Base-by-base conservation (phyloP, 2,113 vertebrate species). In the Tonatia bakeri region DNA sequence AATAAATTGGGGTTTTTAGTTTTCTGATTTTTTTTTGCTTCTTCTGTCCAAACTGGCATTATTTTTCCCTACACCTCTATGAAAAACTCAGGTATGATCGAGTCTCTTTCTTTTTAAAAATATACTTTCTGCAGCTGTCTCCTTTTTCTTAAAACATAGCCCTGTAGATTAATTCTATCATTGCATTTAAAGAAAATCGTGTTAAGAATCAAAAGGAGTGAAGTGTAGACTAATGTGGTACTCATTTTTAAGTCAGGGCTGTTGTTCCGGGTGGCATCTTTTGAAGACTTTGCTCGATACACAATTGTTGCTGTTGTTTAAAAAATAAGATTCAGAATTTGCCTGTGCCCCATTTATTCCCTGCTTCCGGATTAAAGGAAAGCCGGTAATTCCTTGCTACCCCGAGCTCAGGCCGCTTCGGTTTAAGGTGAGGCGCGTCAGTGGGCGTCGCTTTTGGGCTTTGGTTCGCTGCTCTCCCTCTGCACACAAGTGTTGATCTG, bases 331-430 rank as follows among this genome's bases (percentile, higher is more conserved):
- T 83, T 72, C 50, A 54, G 72, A 94, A 80, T 75, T 94, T 75
- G 22, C 70, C 70, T 69, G 76, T 12, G 36, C 36, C 45, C 56
- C 54, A 12, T 88, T 91, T 91, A 67, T 92, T 94, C 87, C 69
- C 28, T 65, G 95, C 87, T 97, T 97, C 94, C 64, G 73, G 84
- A 86, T 95, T 91, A 91, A n/a, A 92, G 79, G 52, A 82, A 82
- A 94, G 54, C 50, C 54, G 33, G 26, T 76, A 67, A 94, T 93
- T 83, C 75, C 90, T 72, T 20, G 54, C 72, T 56, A 7, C 56
- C 38, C 86, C 26, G 81, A 52, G 52, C 79, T 59, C 36, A 20
- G 45, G 61, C 33, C 4, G 28, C 54, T 11, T 64, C 13, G 33
- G 19, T 86, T 87, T 28, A 6, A 67, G 83, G 87, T 73, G 96